Evolutionary conservation across 2,113 vertebrate genomes (phyloP).

Genomic region (Trichechus manatus): DNA sequence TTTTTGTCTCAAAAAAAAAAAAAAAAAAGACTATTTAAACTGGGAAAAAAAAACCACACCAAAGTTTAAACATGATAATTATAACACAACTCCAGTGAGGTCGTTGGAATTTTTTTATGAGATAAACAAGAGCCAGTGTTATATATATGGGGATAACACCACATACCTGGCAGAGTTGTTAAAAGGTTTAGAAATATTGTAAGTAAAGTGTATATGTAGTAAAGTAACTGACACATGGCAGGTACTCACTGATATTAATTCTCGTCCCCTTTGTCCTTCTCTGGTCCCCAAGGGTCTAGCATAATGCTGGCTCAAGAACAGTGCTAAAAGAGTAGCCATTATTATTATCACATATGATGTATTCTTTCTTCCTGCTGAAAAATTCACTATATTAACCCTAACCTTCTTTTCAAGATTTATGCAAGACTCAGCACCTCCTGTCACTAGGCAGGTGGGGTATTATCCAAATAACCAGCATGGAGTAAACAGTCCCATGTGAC

Average conservation of each 20-base stretch:
- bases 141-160: constrained; percentile 54
- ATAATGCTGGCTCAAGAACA: constrained; percentile 40
- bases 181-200: constrained; percentile 49
- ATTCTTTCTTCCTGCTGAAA: constrained; percentile 82
- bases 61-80: constrained; percentile 92
- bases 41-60: constrained; percentile 80
- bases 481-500: constrained; percentile 78
- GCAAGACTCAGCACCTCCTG: constrained; percentile 75
- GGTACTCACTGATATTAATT: constrained; percentile 39
- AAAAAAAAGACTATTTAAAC: constrained; percentile 90
- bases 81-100: constrained; percentile 88
- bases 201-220: neutral
- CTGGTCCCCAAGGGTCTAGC: constrained; percentile 52
- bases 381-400: constrained; percentile 85
- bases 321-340: constrained; percentile 53
- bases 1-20: constrained; percentile 90
- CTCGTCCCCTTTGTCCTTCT: constrained; percentile 51
- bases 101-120: constrained; percentile 86
- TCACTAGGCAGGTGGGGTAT: constrained; percentile 74
- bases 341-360: constrained; percentile 68
- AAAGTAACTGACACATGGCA: constrained; percentile 41
- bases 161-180: constrained; percentile 63
- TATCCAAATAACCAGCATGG: constrained; percentile 79
- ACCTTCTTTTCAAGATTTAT: constrained; percentile 78
- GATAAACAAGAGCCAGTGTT: constrained; percentile 87